Conservation (phyloP, 1,140 invertebrate genomes). For the Procambarus clarkii region DNA sequence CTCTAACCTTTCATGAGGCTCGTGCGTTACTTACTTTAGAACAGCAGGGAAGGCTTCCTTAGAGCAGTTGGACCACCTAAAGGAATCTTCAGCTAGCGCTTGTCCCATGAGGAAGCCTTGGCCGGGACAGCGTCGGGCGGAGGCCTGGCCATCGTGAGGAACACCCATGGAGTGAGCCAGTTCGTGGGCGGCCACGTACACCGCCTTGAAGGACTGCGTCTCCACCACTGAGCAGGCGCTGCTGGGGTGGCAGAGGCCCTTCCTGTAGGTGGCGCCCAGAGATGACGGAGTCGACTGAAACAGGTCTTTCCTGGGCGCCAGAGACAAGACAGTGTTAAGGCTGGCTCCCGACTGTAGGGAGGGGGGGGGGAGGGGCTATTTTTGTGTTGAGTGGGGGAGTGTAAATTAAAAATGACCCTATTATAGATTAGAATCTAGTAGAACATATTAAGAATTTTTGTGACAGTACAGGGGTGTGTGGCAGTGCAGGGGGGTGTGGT, state of each 20-base stretch:
- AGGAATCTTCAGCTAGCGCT: not conserved
- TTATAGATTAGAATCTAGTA: too few species aligned
- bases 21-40: conserved; percentile 7
- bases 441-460: too few species aligned
- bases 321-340: not conserved
- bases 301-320: conserved; percentile 36
- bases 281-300: conserved; percentile 31
- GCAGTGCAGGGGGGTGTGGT: not conserved
- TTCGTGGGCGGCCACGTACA: conserved; percentile 54
- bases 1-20: too few species aligned
- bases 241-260: conserved; percentile 36
- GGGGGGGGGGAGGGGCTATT: not conserved
- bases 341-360: not conserved
- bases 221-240: conserved; percentile 44
- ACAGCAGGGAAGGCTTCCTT: conserved; percentile 29
- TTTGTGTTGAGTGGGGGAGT: not conserved
- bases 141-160: conserved; percentile 42
- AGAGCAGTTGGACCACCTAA: conserved; percentile 49
- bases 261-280: conserved; percentile 42
- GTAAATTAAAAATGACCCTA: not conserved
- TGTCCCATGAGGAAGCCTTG: conserved; percentile 48
- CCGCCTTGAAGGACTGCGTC: conserved; percentile 44
- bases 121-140: not conserved
- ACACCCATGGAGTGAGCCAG: conserved; percentile 57
- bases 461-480: not conserved